Base-by-base conservation (phyloP, 92 coral and sea anemone species). In the Parazoanthus atlanticus region DNA sequence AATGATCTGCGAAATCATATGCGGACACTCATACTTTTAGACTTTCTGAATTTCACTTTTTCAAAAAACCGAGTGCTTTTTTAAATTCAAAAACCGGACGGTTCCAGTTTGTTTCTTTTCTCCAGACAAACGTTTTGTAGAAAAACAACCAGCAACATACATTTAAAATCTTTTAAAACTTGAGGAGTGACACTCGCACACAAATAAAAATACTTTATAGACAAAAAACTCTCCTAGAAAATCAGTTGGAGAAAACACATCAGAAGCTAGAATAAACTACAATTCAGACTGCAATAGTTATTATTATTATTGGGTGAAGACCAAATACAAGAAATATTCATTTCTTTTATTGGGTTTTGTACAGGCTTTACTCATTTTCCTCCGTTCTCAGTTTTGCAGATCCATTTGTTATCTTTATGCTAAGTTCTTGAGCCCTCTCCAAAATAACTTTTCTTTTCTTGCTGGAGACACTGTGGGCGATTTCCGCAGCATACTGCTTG, bases 331-430 rank as follows among this genome's bases (percentile, higher is more conserved):
- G 28, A 87, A 77, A 54, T 61, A n/a, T 28, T 76, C 32, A 30
- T 56, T 67, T 86, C 69, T 70, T 71, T 84, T 70, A 84, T 84
- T 83, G 76, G 47, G 74, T 70, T 84, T 70, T 70, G 76, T 84
- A 84, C 87, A 41, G 78, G 78, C 34, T 91, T 90, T 93, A 97
- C 98, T 97, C 99, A 88, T 97, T 95, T 88, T 97, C 99, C 90
- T 97, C 99, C 85, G 98, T 97, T 80, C 99, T 94, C 83, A 97
- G 95, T 80, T 95, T 91, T 74, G 99, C 99, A 89, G 93, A 95
- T 75, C 93, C 91, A 86, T 97, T 97, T 38, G 98, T 97, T 54
- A 97, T 92, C 87, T 97, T 97, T 86, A 97, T 93, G 32, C 94
- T 94, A 84, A 97, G 92, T 86, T 97, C 98, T 83, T 94, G 98